Conservation (phyloP, 2,888 invertebrate genomes). For the Drosophila kanekoi region DNA sequence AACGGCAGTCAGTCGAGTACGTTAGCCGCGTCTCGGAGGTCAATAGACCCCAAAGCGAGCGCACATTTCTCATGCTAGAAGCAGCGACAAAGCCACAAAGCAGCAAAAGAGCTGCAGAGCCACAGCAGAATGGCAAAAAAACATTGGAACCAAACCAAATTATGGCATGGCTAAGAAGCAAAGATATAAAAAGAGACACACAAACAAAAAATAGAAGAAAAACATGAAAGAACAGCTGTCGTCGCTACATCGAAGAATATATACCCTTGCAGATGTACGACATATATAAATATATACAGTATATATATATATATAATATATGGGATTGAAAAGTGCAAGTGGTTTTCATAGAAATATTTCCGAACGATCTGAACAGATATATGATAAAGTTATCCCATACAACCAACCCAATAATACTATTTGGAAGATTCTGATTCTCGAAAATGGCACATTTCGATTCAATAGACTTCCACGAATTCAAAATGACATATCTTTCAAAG, state of each 20-base stretch:
- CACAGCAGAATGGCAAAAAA: conserved; percentile 37
- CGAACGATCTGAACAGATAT: too few species aligned
- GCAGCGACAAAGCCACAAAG: conserved; percentile 21
- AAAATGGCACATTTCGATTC: too few species aligned
- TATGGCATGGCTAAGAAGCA: conserved; percentile 61
- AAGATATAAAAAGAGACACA: conserved; percentile 29
- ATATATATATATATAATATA: too few species aligned
- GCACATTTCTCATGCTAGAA: conserved; percentile 52
- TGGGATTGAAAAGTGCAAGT: too few species aligned
- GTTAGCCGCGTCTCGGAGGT: conserved; percentile 44
- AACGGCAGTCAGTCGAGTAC: conserved; percentile 44
- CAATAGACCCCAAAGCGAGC: conserved; percentile 65
- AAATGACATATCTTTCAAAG: too few species aligned
- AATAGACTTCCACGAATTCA: too few species aligned
- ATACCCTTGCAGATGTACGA: conserved; percentile 6
- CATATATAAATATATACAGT: too few species aligned
- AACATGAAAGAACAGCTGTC: conserved; percentile 14
- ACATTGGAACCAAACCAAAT: conserved; percentile 53
- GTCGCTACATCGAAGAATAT: neutral
- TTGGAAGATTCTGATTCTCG: too few species aligned
- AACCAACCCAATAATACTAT: too few species aligned
- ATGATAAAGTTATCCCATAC: too few species aligned
- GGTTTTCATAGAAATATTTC: too few species aligned
- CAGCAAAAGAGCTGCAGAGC: conserved; percentile 18
- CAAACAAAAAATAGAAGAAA: conserved; percentile 16